These are phyloP conservation scores for Dendrocopos noguchii DNA, from an alignment of 2,113 vertebrate species.

Conservation along the genomic window DNA sequence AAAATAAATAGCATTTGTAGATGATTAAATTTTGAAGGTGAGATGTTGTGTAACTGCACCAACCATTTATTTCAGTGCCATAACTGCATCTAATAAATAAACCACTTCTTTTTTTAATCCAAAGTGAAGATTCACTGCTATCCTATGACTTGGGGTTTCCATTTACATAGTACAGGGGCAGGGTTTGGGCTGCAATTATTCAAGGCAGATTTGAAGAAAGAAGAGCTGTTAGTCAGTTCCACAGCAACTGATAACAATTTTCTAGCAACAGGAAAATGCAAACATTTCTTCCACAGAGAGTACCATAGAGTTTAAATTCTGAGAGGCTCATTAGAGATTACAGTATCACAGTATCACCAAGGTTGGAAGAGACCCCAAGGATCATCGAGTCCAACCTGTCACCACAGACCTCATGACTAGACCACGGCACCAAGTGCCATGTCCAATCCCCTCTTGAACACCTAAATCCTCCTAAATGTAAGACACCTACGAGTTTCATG, in stretches of 20 bases:
- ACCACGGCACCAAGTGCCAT: too few species aligned
- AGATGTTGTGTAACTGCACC: slow-evolving; percentile 19
- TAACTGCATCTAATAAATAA: slow-evolving; percentile 39
- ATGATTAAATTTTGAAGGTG: slow-evolving; percentile 57
- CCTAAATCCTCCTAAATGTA: background rate
- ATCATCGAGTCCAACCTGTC: too few species aligned
- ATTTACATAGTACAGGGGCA: background rate
- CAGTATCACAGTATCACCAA: too few species aligned
- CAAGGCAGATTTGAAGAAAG: background rate
- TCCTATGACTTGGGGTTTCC: background rate
- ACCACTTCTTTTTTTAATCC: slow-evolving; percentile 2
- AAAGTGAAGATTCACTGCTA: background rate
- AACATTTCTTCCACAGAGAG: background rate
- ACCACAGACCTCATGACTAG: too few species aligned
- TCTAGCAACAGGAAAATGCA: background rate
- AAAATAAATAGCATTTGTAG: slow-evolving; percentile 52
- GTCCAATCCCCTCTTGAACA: too few species aligned
- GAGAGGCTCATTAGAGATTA: background rate
- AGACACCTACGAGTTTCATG: background rate
- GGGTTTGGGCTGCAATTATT: slow-evolving; percentile 2
- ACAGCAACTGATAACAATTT: background rate
- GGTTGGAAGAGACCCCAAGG: too few species aligned
- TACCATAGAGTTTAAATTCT: background rate
- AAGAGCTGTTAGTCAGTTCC: background rate
- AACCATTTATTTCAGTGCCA: slow-evolving; percentile 35